Conservation (phyloP, 2,797 vertebrate species). For the Acropternis orthonyx region DNA sequence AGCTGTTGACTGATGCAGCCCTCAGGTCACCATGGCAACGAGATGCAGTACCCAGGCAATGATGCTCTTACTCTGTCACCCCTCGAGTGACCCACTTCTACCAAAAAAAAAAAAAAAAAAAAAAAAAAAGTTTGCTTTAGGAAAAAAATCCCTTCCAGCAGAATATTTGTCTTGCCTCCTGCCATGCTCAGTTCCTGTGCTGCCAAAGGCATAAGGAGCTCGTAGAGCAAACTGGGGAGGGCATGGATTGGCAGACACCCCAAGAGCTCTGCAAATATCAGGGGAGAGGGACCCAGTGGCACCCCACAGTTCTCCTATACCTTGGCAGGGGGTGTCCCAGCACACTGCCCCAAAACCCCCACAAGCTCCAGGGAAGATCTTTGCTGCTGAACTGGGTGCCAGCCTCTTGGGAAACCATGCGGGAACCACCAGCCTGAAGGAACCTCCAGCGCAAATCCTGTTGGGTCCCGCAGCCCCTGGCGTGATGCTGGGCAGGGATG, state of each 20-base stretch:
- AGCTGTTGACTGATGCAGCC: constrained; percentile 59
- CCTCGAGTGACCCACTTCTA: constrained; percentile 57
- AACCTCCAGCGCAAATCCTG: not conserved
- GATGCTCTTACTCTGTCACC: constrained; percentile 56
- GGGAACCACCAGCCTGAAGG: not conserved
- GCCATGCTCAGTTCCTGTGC: not conserved
- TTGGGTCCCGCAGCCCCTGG: accelerated
- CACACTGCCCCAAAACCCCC: not conserved
- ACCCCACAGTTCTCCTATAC: not conserved
- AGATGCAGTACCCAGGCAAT: constrained; percentile 34
- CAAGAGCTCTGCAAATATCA: not conserved
- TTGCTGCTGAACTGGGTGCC: not conserved
- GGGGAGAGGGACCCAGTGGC: not conserved
- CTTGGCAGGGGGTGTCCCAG: not conserved
- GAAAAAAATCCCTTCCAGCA: not conserved
- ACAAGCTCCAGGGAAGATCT: not conserved
- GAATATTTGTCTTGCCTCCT: not conserved
- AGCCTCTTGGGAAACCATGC: not conserved
- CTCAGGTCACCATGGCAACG: constrained; percentile 73
- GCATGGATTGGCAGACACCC: not conserved
- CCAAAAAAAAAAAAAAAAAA: not conserved
- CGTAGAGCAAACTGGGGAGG: not conserved
- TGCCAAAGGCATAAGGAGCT: not conserved
- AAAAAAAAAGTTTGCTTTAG: constrained; percentile 15
- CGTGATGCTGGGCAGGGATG: not conserved